Conservation (phyloP, 2,797 vertebrate genomes). For the Phoxinus dragarum region DNA sequence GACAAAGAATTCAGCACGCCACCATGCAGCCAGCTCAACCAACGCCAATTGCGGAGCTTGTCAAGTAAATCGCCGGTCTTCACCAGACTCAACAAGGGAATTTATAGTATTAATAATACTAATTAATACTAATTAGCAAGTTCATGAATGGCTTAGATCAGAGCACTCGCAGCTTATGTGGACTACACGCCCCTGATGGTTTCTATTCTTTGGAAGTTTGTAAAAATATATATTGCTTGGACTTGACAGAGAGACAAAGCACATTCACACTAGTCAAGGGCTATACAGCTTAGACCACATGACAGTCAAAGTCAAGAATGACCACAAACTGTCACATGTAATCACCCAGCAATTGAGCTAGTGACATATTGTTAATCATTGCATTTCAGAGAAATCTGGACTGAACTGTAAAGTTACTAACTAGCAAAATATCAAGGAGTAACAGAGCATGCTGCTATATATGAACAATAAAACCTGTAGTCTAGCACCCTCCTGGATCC, state of each 20-base stretch:
- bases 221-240: no score
- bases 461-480: slow-evolving; percentile 79
- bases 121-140: no score
- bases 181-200: no score
- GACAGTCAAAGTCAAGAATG: background rate
- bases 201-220: no score
- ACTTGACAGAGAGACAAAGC: background rate
- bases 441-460: background rate
- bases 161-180: no score
- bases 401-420: background rate
- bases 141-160: no score
- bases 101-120: no score
- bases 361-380: background rate
- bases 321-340: background rate
- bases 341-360: background rate
- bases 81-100: no score
- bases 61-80: no score
- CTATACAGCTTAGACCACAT: background rate
- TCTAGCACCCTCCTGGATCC: slow-evolving; percentile 79
- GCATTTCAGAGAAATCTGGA: background rate
- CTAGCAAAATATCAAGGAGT: background rate
- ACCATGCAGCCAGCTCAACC: no score
- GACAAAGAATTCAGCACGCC: no score
- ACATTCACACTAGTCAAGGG: background rate
- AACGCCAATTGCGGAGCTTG: no score